Evolutionary conservation across 2,797 vertebrate genomes (phyloP).

Genomic region (Varecia variegata): DNA sequence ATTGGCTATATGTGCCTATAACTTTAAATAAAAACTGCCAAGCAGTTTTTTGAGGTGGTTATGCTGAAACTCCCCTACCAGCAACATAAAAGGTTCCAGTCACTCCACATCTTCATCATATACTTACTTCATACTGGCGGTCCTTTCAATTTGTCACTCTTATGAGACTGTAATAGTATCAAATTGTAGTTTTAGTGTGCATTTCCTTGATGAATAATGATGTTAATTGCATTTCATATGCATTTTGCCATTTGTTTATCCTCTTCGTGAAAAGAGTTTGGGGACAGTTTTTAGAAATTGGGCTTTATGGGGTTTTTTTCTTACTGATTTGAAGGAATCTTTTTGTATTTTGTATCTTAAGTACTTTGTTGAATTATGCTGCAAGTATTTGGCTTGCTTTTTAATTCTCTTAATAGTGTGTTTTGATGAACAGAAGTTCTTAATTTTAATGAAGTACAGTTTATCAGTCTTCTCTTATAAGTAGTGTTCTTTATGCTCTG

Average conservation of each 20-base stretch:
- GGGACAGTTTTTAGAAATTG: background rate
- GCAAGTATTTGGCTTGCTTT: background rate
- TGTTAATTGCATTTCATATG: background rate
- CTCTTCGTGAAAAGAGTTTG: background rate
- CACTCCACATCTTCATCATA: background rate
- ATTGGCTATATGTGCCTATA: background rate
- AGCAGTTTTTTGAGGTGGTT: background rate
- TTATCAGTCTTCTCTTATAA: background rate
- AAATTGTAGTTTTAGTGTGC: background rate
- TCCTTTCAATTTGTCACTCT: background rate
- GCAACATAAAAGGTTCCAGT: background rate
- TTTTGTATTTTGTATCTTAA: background rate
- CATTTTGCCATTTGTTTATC: background rate
- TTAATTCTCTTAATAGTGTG: background rate
- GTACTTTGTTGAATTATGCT: background rate
- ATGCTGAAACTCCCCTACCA: background rate
- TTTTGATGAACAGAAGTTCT: background rate
- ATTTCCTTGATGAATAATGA: background rate
- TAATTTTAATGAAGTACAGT: background rate
- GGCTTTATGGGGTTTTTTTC: background rate
- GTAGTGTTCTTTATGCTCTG: background rate
- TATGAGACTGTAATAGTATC: background rate
- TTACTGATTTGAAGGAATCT: background rate
- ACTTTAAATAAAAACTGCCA: background rate
- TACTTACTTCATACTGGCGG: background rate